phyloP scores from a whole-genome alignment of 2,113 vertebrate species.

The Caretta caretta region DNA sequence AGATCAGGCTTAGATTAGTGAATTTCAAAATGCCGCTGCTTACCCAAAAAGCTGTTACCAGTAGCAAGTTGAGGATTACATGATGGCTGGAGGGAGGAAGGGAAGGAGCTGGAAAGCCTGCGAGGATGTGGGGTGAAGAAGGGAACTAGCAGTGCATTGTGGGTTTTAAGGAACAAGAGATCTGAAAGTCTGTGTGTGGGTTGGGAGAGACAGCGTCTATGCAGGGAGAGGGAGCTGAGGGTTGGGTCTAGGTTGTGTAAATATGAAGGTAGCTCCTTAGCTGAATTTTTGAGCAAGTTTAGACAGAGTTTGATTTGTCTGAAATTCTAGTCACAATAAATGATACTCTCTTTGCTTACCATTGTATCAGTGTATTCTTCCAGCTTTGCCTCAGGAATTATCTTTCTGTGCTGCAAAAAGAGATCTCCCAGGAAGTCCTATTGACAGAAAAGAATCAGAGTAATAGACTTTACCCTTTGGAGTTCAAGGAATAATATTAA shows the following conservation, averaged over 20 bases:
- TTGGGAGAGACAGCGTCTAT: neutral
- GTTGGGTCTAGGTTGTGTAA: neutral
- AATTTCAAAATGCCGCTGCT: neutral
- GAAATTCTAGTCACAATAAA: neutral
- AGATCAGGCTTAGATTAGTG: neutral
- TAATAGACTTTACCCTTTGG: neutral
- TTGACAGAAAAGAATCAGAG: neutral
- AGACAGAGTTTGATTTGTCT: neutral
- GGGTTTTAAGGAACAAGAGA: neutral
- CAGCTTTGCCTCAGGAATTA: conserved; percentile 85
- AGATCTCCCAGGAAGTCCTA: conserved; percentile 94
- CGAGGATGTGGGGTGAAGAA: neutral
- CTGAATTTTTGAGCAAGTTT: neutral
- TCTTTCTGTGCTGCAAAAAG: conserved; percentile 86
- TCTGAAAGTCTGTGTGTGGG: fast-evolving
- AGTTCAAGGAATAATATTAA: neutral
- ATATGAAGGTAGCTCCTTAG: neutral
- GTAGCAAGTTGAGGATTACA: neutral
- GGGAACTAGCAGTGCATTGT: neutral
- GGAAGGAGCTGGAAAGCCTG: neutral
- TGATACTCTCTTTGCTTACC: conserved; percentile 76
- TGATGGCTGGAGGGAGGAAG: neutral
- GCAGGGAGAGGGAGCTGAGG: neutral
- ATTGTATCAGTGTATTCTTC: conserved; percentile 93
- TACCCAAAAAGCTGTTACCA: neutral